phyloP scores from a whole-genome alignment of 2,888 invertebrate genomes.

The Hydroisotoma schaefferi region DNA sequence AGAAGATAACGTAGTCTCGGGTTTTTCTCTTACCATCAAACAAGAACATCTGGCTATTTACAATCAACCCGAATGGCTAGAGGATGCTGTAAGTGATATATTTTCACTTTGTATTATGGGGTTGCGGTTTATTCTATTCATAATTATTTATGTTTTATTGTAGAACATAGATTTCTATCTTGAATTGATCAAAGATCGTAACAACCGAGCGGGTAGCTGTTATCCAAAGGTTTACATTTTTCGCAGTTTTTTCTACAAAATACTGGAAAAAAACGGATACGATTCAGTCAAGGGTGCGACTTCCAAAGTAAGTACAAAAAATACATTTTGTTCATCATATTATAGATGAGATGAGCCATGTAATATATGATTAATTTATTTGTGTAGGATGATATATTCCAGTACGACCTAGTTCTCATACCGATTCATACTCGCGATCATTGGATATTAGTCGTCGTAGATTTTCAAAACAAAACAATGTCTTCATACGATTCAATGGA shows the following conservation, averaged over 20 bases:
- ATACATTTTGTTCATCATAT: neutral
- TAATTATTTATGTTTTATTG: too few relatives aligned
- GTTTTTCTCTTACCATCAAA: slow-evolving; percentile 19
- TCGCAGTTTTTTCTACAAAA: slow-evolving; percentile 93
- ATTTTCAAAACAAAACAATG: slow-evolving; percentile 69
- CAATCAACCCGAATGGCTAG: slow-evolving; percentile 25
- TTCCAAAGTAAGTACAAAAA: neutral
- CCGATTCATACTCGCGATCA: slow-evolving; percentile 92
- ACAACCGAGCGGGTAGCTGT: slow-evolving; percentile 56
- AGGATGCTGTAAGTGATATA: slow-evolving; percentile 24
- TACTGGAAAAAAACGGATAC: slow-evolving; percentile 68
- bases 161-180: slow-evolving; percentile 92
- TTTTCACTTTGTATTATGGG: too few relatives aligned
- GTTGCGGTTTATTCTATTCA: slow-evolving; percentile 23
- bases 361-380: neutral
- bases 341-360: neutral
- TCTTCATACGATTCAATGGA: slow-evolving; percentile 92
- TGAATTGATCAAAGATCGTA: slow-evolving; percentile 80
- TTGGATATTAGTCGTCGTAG: slow-evolving; percentile 90
- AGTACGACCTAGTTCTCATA: slow-evolving; percentile 75
- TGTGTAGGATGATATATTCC: slow-evolving; percentile 71
- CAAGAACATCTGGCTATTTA: slow-evolving; percentile 22
- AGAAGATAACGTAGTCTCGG: slow-evolving; percentile 22
- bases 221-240: slow-evolving; percentile 77
- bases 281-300: slow-evolving; percentile 84